Base-by-base conservation (phyloP, 2,113 vertebrate genomes). In the Aptenodytes forsteri region DNA sequence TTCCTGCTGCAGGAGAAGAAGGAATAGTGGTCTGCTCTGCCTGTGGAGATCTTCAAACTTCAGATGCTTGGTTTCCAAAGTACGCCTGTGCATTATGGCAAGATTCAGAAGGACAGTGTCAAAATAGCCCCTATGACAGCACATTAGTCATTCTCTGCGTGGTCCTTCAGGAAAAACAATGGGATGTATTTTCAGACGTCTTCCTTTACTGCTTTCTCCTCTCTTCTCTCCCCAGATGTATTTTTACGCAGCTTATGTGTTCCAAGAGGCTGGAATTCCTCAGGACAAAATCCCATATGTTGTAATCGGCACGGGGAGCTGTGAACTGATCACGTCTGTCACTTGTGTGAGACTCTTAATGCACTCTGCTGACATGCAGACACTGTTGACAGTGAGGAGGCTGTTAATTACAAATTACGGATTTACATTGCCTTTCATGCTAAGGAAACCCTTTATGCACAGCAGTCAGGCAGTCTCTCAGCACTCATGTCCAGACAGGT, bases 161-260 rank as follows among this genome's bases (percentile, higher is more conserved):
- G n/a, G 12, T 59, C 40, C 72, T 84, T 84, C 32, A 40, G 27
- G 34, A 72, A 52, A 42, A 85, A 32, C 36, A 62, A 3, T 14
- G 46, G 27, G 34, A 40, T 76, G 40, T 30, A 17, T 59, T 92
- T 67, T 61, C 80, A 69, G 67, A 15, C 9, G 3, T 32, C 17
- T 61, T 92, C 19, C 22, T 80, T 93, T 32, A 92, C 42, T 56
- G 29, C 34, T 82, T 62, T 67, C 69, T 83, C 21, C 73, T 72
- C 47, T 66, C 34, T 67, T 59, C 73, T 50, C 80, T 87, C 73
- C 90, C 50, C 98, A 99, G 99, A 98, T 99, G 96, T 99, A 99
- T 79, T 99, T 98, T 96, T 99, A 99, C 61, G 98, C 99, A 59
- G 98, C 97, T 3, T 99, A 98, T 10, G 97, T 99, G 64, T 99